These are phyloP conservation scores for Zosterops japonicus DNA, from an alignment of 2,113 vertebrate species.

Conservation along the genomic window DNA sequence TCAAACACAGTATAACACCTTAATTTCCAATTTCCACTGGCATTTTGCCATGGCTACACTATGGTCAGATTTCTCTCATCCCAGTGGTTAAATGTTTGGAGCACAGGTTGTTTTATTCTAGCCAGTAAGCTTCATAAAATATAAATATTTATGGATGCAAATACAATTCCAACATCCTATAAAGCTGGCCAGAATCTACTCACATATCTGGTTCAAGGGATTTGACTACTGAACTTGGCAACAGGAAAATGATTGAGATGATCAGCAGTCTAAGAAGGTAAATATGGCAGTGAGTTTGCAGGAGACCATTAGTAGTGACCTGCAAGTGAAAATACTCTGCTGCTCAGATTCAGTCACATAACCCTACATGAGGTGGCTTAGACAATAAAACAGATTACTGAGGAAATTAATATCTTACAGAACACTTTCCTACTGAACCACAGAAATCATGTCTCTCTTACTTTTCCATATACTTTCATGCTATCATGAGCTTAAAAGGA, in stretches of 20 bases:
- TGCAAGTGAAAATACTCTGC: background rate
- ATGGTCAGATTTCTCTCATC: background rate
- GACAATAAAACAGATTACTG: background rate
- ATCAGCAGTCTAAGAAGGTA: background rate
- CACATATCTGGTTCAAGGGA: background rate
- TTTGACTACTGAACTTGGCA: background rate
- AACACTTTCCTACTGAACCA: background rate
- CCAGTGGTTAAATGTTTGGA: background rate
- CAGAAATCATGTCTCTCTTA: background rate
- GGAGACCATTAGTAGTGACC: background rate
- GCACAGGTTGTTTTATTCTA: background rate
- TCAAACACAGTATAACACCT: background rate
- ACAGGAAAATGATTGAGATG: background rate
- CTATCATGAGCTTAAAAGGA: background rate
- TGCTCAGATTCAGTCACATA: background rate
- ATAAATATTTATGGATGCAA: background rate
- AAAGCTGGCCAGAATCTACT: background rate
- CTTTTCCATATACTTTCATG: background rate
- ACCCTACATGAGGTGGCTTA: rapidly evolving
- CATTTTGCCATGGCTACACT: background rate
- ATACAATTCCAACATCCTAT: background rate
- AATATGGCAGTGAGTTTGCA: background rate
- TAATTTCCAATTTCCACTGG: background rate
- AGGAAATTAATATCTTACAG: background rate
- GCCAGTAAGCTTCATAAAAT: background rate